A percentile compares a stretch with the other conserved stretches of the same genome.
phyloP scores from a whole-genome alignment of 2,888 invertebrate genomes.

The Gastracanthus pulcherrimus region DNA sequence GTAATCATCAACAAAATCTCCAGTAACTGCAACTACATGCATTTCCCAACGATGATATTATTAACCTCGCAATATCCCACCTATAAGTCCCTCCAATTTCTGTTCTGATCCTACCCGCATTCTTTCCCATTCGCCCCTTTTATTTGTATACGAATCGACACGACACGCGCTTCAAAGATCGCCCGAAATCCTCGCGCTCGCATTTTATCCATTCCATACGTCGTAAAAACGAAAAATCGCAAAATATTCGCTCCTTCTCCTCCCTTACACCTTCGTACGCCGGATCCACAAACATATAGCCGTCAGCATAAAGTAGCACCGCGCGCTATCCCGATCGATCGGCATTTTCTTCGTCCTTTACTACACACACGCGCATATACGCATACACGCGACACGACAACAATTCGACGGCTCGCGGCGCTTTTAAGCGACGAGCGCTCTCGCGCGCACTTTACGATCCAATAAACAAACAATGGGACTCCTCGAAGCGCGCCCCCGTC shows the following conservation, averaged over 20 bases:
- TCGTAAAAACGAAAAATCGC: background rate
- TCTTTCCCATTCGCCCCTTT: background rate
- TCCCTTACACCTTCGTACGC: background rate
- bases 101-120: background rate
- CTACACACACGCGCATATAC: background rate
- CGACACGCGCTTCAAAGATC: background rate
- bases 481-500: background rate
- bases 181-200: conserved; percentile 9
- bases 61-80: background rate
- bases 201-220: conserved; percentile 2
- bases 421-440: conserved; percentile 40
- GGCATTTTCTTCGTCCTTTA: background rate
- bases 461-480: conserved; percentile 63
- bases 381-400: background rate
- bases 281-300: background rate
- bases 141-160: background rate
- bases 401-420: conserved; percentile 16
- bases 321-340: conserved; percentile 12
- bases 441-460: conserved; percentile 62
- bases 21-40: no score
- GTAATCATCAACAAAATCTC: no score
- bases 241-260: background rate
- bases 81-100: background rate
- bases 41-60: no score
- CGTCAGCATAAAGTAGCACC: conserved; percentile 6